Evolutionary conservation across 2,888 invertebrate genomes (phyloP).

Genomic region (Drosophila demipolita): DNA sequence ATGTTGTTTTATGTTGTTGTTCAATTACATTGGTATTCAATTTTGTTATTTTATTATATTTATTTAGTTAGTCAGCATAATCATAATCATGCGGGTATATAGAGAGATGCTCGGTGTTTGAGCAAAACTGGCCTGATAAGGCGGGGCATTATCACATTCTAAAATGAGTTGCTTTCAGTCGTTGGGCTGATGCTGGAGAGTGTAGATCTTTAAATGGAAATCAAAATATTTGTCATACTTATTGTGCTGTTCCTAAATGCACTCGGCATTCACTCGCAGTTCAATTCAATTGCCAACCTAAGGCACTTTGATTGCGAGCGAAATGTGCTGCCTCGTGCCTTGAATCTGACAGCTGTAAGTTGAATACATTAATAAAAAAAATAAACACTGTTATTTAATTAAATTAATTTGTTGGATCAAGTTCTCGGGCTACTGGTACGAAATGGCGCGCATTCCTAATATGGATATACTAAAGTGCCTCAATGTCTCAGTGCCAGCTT

Average conservation of each 20-base stretch:
- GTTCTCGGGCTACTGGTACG: slow-evolving; percentile 60
- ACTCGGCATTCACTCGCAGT: slow-evolving; percentile 1
- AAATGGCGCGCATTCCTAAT: slow-evolving; percentile 48
- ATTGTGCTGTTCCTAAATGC: slow-evolving; percentile 1
- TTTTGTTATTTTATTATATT: background rate
- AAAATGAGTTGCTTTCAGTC: slow-evolving; percentile 12
- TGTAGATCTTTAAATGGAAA: slow-evolving; percentile 9
- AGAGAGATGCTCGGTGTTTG: background rate
- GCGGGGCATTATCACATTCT: background rate
- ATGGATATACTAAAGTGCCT: slow-evolving; percentile 52
- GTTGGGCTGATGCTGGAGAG: slow-evolving; percentile 11
- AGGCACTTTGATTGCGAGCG: slow-evolving; percentile 4
- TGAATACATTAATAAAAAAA: too few relatives aligned
- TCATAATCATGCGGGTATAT: background rate
- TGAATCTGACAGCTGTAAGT: slow-evolving; percentile 26
- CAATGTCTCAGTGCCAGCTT: slow-evolving; percentile 36
- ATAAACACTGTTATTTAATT: background rate
- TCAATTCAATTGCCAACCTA: background rate
- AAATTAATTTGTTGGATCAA: background rate
- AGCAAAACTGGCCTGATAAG: slow-evolving; percentile 15
- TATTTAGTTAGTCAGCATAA: background rate
- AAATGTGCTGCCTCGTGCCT: background rate
- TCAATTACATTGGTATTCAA: background rate
- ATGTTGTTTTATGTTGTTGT: background rate
- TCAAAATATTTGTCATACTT: background rate